Evolutionary conservation across 2,797 vertebrate genomes (phyloP), one percentile per base, ranked within the genome.

Genomic region (Podarcis lilfordi): DNA sequence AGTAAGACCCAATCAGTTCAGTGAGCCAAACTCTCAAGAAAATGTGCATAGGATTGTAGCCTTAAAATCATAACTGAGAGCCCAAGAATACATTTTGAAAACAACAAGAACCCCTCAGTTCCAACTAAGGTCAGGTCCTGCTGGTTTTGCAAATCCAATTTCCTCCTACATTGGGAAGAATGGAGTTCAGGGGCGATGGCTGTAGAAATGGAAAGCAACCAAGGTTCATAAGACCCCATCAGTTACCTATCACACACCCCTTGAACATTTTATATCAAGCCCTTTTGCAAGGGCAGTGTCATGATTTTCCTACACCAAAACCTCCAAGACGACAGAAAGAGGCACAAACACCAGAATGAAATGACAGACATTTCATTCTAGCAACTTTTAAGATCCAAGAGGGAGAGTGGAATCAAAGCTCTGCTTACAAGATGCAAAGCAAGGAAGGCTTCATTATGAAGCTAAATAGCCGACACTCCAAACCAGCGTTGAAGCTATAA

Each of bases 381-480:
- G 25, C 77, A 80, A 43, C 59, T 25, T 55, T 32, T 50, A 85
- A 45, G 59, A 81, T 75, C 37, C 23, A 37, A 75, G 21, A n/a
- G 9, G 7, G 75, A n/a, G 11, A 25, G 11, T 37, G 19, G 37
- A 74, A 45, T 59, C 35, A 82, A 59, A 64, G n/a, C 15, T 76
- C 64, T 40, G 50, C 69, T 76, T 40, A 81, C 29, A 85, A 11
- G 32, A 76, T 19, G 27, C 35, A 87, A 75, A 81, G 59, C 29
- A 59, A 61, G 13, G 29, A 37, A 25, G 71, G 71, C 86, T 90
- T 88, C 86, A 27, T 87, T 85, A 88, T 45, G 71, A 90, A 90
- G 82, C 89, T 43, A 85, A 85, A 80, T 27, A 85, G 77, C 77
- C 77, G 35, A 85, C 43, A 76, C 82, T 90, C 86, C 89, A 90